Base-by-base conservation (phyloP, 2,797 vertebrate species). In the Microhierax caerulescens region DNA sequence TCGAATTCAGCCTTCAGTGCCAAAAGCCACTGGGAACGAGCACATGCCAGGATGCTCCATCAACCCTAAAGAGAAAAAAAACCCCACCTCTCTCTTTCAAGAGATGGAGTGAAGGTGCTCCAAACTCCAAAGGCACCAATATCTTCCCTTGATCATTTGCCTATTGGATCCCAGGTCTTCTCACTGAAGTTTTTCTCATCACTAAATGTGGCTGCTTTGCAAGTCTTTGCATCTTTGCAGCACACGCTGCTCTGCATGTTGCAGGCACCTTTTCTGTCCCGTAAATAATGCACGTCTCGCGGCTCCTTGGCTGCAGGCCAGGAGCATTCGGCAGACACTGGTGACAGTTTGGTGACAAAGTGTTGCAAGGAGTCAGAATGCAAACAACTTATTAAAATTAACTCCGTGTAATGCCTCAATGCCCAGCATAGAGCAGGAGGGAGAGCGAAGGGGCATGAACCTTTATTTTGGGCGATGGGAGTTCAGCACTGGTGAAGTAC, bases 281-380 rank as follows among this genome's bases (percentile, higher is more conserved):
- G 0, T 88, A 30, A 78, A 94, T 48, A 63, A 45, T 1, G 1
- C 1, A 16, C 0, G 0, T 27, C 79, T 74, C 57, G 7, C 5
- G 2, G 8, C 64, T 54, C 5, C 57, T 57, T 78, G 91, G 95
- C 93, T 10, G 0, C 12, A 0, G 70, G 76, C 90, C 96, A 90
- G 70, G 45, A 20, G 11, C 4, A 0, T 47, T 23, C 34, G 3
- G 24, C 64, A 30, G 19, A 11, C 13, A 3, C 75, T 3, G 0
- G 85, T 32, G 72, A 61, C 91, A 74, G 19, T 74, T 75, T 13
- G 85, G 79, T 93, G 93, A 82, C 76, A 72, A 89, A 81, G 27
- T 39, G 56, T 5, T 30, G 41, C 83, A 77, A 88, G 75, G 59
- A 75, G 64, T 68, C 51, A 8, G 67, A 87, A 89, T 59, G 69